These are phyloP conservation scores for Pomatorhinus ruficollis DNA, from an alignment of 2,113 vertebrate genomes.

Conservation along the genomic window DNA sequence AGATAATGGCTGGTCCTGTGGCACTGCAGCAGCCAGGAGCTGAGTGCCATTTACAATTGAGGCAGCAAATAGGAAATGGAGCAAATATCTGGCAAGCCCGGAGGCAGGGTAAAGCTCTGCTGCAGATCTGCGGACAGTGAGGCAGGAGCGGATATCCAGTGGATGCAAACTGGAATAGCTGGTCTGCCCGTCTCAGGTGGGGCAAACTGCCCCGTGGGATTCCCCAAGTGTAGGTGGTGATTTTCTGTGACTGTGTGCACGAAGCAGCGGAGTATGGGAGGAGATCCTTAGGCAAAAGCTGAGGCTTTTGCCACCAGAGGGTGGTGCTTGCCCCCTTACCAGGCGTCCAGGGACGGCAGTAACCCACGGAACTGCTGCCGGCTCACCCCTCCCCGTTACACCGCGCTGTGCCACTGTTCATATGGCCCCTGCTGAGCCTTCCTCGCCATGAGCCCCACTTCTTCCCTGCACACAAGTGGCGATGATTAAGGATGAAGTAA, in stretches of 20 bases:
- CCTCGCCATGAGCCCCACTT: not conserved
- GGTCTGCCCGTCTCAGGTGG: not conserved
- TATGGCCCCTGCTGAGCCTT: not conserved
- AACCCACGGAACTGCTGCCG: not conserved
- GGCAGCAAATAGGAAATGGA: not conserved
- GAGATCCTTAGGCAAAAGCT: not conserved
- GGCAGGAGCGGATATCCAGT: not conserved
- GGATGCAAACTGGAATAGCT: not conserved
- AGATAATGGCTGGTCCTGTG: not conserved
- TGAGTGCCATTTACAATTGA: not conserved
- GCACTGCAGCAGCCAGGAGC: not conserved
- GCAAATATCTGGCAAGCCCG: not conserved
- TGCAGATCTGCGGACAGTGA: not conserved
- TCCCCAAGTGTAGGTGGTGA: not conserved
- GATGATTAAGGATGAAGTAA: not conserved
- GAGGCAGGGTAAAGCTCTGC: not conserved
- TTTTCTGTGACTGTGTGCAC: not conserved
- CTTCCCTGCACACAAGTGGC: not conserved
- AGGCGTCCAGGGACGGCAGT: rapidly evolving
- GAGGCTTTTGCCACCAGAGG: not conserved
- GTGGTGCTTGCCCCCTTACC: not conserved
- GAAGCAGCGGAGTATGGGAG: not conserved
- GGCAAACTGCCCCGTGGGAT: not conserved
- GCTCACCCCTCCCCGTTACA: not conserved
- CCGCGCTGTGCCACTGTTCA: not conserved